Percentiles rank a stretch among this genome's conserved stretches.
Conservation (phyloP, 2,113 vertebrate genomes). For the Phalacrocorax carbo region DNA sequence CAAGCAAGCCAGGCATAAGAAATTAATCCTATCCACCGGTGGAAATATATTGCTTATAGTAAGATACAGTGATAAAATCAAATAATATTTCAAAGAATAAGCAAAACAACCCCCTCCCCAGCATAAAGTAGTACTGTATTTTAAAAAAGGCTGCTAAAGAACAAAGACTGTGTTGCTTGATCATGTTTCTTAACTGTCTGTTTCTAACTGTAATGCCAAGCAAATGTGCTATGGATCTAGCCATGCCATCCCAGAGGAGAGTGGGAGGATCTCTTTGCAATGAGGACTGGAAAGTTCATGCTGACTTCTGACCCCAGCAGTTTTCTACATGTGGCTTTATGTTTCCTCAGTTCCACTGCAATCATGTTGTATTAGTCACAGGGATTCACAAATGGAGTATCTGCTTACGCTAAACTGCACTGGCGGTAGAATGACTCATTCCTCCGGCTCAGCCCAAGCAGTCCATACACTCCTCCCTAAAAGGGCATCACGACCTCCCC, state of each 20-base stretch:
- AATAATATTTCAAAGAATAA: slow-evolving; percentile 4
- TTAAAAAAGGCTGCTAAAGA: not conserved
- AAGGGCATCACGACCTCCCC: not conserved
- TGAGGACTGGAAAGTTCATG: not conserved
- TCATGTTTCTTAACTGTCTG: not conserved
- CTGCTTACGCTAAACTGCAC: not conserved
- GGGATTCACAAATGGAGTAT: not conserved
- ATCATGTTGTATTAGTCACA: not conserved
- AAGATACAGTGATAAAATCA: slow-evolving; percentile 25
- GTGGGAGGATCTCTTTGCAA: not conserved
- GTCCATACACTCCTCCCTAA: not conserved
- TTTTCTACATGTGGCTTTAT: not conserved
- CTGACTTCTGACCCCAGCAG: not conserved
- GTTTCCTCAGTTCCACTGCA: not conserved
- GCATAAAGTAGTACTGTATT: not conserved
- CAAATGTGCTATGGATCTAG: not conserved
- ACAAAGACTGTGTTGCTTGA: not conserved
- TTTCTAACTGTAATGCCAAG: not conserved
- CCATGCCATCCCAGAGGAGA: not conserved
- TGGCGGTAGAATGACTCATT: not conserved
- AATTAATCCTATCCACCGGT: slow-evolving; percentile 25
- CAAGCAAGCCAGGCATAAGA: not conserved
- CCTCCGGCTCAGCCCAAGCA: not conserved
- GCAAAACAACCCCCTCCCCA: not conserved
- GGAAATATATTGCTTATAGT: slow-evolving; percentile 16